Evolutionary conservation across 2,113 vertebrate species (phyloP).

Genomic region (Aix galericulata): DNA sequence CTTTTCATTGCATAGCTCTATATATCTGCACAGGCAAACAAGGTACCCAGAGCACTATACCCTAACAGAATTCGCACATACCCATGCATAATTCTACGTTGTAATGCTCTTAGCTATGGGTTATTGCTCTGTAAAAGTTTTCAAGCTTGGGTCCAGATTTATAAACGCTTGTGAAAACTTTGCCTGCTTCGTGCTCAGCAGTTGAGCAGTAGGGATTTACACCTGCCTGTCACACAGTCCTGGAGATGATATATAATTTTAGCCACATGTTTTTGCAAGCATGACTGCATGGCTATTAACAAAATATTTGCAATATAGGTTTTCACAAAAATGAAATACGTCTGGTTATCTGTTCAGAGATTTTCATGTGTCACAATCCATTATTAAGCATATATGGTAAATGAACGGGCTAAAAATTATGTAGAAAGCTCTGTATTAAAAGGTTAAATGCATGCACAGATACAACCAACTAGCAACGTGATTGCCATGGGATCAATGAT

Average conservation of each 20-base stretch:
- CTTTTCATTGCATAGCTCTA: neutral
- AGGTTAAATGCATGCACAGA: constrained; percentile 5
- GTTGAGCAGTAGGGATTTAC: neutral
- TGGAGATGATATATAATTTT: neutral
- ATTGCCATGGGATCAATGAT: neutral
- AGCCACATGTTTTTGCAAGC: neutral
- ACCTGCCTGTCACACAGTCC: neutral
- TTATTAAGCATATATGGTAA: neutral
- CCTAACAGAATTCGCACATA: neutral
- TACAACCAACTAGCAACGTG: neutral
- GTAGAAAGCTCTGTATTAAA: neutral
- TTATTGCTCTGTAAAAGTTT: neutral
- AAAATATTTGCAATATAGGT: neutral
- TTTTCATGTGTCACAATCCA: neutral
- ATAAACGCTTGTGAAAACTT: neutral
- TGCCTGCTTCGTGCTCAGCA: neutral
- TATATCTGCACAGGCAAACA: neutral
- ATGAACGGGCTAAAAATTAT: neutral
- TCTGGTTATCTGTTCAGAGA: neutral
- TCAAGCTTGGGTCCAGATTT: neutral
- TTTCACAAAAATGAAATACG: neutral
- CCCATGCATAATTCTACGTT: neutral
- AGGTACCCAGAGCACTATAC: neutral
- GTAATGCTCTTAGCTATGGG: neutral
- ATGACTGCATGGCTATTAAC: neutral